Percentiles rank a stretch among this genome's conserved stretches.
Evolutionary conservation across 1,140 invertebrate genomes (phyloP).

Genomic region (Zaprionus kolodkinae): DNA sequence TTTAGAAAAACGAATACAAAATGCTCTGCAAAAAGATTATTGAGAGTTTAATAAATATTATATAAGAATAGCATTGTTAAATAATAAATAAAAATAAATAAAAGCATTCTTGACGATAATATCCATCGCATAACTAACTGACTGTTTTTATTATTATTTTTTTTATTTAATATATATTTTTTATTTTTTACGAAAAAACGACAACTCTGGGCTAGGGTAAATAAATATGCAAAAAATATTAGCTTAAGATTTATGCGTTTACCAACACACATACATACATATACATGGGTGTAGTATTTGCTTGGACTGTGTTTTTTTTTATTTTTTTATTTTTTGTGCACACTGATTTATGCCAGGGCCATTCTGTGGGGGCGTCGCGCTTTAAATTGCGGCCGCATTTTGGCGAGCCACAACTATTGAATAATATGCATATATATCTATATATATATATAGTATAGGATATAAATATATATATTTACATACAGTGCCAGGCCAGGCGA

Average conservation of each 20-base stretch:
- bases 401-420: conserved; percentile 62
- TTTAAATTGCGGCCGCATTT: conserved; percentile 58
- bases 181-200: background rate
- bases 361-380: conserved; percentile 32
- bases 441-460: background rate
- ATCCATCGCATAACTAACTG: no score
- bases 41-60: background rate
- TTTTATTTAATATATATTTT: background rate
- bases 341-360: conserved; percentile 57
- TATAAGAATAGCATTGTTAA: background rate
- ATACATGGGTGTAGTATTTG: conserved; percentile 26
- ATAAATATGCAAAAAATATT: conserved; percentile 46
- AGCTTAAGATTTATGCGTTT: conserved; percentile 60
- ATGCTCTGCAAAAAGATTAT: background rate
- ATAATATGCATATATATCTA: conserved; percentile 24
- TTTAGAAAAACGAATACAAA: background rate
- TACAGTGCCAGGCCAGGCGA: background rate
- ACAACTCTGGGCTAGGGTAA: background rate
- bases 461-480: background rate
- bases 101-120: background rate
- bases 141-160: no score
- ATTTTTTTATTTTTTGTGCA: conserved; percentile 14
- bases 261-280: conserved; percentile 14
- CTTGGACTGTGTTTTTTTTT: conserved; percentile 25
- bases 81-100: background rate